phyloP scores from a whole-genome alignment of 2,113 vertebrate species.

The human (Homo sapiens) region DNA sequence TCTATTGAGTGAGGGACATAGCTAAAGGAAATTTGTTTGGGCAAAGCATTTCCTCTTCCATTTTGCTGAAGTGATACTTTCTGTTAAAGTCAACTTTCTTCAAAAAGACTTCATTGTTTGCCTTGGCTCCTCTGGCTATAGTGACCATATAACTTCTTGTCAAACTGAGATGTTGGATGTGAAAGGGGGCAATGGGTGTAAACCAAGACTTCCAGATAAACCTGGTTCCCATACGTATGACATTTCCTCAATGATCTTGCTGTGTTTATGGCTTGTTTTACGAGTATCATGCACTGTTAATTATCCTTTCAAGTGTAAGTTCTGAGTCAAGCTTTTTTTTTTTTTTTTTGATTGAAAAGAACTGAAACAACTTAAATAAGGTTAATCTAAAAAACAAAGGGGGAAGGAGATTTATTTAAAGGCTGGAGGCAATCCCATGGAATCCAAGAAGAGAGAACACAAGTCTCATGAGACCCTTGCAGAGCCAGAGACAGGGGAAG shows the following conservation, averaged over 20 bases:
- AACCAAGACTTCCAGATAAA: background rate
- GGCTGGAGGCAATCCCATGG: background rate
- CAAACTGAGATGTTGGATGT: background rate
- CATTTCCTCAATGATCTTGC: background rate
- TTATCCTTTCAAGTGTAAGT: background rate
- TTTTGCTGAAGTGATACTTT: background rate
- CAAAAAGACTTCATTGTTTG: background rate
- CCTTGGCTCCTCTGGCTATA: background rate
- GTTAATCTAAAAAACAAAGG: background rate
- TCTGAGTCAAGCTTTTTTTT: background rate
- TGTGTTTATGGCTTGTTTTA: background rate
- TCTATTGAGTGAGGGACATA: background rate
- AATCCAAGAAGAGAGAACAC: background rate
- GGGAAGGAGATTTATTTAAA: background rate
- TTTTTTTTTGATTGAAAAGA: constrained; percentile 29
- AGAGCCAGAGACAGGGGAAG: background rate
- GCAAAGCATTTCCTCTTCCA: background rate
- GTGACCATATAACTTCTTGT: background rate
- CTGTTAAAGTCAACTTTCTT: background rate
- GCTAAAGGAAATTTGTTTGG: background rate
- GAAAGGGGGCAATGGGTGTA: background rate
- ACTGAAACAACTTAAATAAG: constrained; percentile 4
- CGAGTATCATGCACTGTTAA: background rate
- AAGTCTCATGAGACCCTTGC: accelerated
- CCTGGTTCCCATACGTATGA: background rate